Conservation (phyloP, 2,888 invertebrate species). For the Epiblema foenella region DNA sequence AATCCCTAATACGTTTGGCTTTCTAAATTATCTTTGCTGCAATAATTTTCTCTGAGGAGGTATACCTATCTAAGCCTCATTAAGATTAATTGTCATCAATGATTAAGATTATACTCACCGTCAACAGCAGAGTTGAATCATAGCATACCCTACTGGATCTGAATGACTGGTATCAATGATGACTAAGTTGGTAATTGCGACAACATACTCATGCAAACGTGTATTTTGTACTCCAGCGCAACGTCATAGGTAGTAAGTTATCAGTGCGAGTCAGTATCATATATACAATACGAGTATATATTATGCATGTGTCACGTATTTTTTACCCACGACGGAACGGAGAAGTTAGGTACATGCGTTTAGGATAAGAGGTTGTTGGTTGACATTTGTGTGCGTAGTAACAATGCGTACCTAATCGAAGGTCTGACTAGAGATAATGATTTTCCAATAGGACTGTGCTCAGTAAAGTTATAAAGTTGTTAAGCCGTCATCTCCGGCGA, state of each 20-base stretch:
- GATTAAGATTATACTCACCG: conserved; percentile 39
- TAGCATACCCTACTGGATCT: not conserved
- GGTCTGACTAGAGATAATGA: too few relatives aligned
- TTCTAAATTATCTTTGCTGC: not conserved
- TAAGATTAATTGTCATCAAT: conserved; percentile 23
- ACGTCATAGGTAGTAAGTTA: not conserved
- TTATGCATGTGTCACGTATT: too few relatives aligned
- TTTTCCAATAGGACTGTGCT: too few relatives aligned
- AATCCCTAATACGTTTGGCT: not conserved
- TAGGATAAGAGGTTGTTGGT: too few relatives aligned
- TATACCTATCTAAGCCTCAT: conserved; percentile 6
- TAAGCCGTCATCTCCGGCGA: too few relatives aligned
- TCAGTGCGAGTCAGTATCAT: too few relatives aligned
- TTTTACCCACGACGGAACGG: too few relatives aligned
- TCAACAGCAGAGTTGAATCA: conserved; percentile 30
- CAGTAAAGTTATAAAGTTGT: too few relatives aligned
- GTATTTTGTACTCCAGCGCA: not conserved
- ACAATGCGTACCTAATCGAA: too few relatives aligned
- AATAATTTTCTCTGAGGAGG: not conserved
- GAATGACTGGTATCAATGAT: conserved; percentile 12
- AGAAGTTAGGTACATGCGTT: too few relatives aligned
- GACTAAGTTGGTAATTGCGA: conserved; percentile 11
- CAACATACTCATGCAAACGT: not conserved
- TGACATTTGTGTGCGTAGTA: too few relatives aligned
- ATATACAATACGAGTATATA: too few relatives aligned